Evolutionary conservation across 2,797 vertebrate genomes (phyloP).

Genomic region (Hypotaenidia philippensis): DNA sequence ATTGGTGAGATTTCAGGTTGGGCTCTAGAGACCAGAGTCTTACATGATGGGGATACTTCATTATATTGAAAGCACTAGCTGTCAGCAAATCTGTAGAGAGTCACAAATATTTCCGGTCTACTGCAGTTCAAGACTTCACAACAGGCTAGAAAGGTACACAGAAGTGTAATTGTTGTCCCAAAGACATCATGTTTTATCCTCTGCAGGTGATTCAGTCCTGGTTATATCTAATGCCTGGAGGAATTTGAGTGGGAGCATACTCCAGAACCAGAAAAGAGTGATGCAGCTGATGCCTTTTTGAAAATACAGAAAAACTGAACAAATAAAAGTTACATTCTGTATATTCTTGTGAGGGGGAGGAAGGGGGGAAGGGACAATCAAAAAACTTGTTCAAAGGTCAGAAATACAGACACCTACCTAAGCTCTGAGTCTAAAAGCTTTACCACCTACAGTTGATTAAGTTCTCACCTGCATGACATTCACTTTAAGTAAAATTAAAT

Average conservation of each 20-base stretch:
- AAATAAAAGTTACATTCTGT: neutral
- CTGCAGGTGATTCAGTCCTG: neutral
- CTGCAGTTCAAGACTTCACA: neutral
- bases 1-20: neutral
- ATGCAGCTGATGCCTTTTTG: neutral
- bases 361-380: neutral
- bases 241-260: neutral
- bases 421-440: neutral
- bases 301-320: neutral
- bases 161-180: neutral
- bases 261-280: neutral
- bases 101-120: neutral
- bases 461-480: neutral
- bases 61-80: neutral
- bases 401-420: neutral
- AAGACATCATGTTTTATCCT: neutral
- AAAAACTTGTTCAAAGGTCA: neutral
- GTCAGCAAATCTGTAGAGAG: neutral
- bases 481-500: neutral
- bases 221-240: neutral
- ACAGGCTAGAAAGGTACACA: neutral
- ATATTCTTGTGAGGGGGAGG: neutral
- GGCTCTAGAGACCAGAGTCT: neutral
- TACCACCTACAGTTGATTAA: neutral
- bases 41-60: neutral